Base-by-base conservation (phyloP, 2,797 vertebrate genomes). In the Anabas testudineus region DNA sequence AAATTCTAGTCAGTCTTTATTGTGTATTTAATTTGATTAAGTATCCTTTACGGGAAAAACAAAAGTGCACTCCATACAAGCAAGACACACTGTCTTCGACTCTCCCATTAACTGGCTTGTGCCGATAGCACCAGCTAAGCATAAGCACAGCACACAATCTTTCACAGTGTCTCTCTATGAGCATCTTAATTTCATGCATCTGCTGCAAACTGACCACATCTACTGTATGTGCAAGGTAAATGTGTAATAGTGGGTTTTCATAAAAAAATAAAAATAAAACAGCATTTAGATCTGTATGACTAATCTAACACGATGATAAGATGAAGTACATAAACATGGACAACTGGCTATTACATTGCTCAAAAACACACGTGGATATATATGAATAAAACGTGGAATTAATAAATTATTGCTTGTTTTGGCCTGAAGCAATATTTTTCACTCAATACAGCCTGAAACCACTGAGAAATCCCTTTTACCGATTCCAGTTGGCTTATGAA, bases 341-440 rank as follows among this genome's bases (percentile, higher is more conserved):
- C 39, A 54, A 63, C 55, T 48, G 60, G 51, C 49, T 47, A 42
- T 61, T 65, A 7, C 12, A 30, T 39, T 49, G 56, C 48, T 71
- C 10, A 73, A 36, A 78, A 71, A 67, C 65, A 39, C 57, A 79
- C 30, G 75, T 75, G 39, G 21, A 58, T 58, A 66, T 54, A 18
- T 26, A 58, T 16, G 10, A 30, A 32, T 28, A 53, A 57, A 71
- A 8, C 10, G 24, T 4, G 34, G 39, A 71, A 55, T 41, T 55
- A 56, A 69, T 76, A 51, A 74, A 78, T 57, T 62, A 74, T 59
- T 66, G 36, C 67, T 69, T 21, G 55, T 19, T 73, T 69, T 67
- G 43, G 70, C 71, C 74, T 41, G 15, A 81, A 71, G 75, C 22
- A 61, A 71, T 41, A 66, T 53, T 60, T 74, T 54, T 53, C 49